Evolutionary conservation across 2,888 invertebrate genomes (phyloP).

Genomic region (Drosophila bunnanda): DNA sequence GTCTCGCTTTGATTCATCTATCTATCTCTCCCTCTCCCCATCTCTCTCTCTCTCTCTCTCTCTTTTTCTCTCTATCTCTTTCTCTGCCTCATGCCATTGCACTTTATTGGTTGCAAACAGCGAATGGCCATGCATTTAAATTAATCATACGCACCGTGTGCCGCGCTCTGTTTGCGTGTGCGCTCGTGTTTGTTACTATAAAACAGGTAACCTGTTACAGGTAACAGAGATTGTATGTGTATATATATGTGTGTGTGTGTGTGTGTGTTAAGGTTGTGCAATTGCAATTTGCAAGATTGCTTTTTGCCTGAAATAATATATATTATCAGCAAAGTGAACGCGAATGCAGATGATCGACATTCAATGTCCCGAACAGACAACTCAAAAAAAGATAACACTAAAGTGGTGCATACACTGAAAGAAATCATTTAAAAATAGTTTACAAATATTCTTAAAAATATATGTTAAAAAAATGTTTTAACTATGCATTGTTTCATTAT

Average conservation of each 20-base stretch:
- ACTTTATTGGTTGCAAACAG: slow-evolving; percentile 48
- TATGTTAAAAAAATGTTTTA: too few species aligned
- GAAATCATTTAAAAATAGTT: not conserved
- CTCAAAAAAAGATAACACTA: slow-evolving; percentile 49
- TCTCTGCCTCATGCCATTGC: not conserved
- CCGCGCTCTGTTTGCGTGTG: slow-evolving; percentile 16
- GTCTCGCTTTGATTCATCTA: not conserved
- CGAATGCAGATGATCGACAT: slow-evolving; percentile 14
- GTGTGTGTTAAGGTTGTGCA: slow-evolving; percentile 1
- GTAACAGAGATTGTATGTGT: slow-evolving; percentile 11
- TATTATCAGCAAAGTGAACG: slow-evolving; percentile 19
- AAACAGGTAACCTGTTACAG: slow-evolving; percentile 26
- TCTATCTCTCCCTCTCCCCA: not conserved
- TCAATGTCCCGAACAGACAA: slow-evolving; percentile 38
- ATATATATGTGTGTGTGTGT: slow-evolving; percentile 7
- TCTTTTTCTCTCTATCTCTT: not conserved
- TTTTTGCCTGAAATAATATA: slow-evolving; percentile 44
- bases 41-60: not conserved
- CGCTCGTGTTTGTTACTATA: slow-evolving; percentile 11
- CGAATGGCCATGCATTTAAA: slow-evolving; percentile 78
- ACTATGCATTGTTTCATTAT: too few species aligned
- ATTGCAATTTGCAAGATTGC: slow-evolving; percentile 73
- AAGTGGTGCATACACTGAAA: slow-evolving; percentile 30
- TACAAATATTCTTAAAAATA: too few species aligned
- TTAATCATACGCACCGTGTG: slow-evolving; percentile 77